Base-by-base conservation (phyloP, 1,140 invertebrate genomes). In the Nomia melanderi region DNA sequence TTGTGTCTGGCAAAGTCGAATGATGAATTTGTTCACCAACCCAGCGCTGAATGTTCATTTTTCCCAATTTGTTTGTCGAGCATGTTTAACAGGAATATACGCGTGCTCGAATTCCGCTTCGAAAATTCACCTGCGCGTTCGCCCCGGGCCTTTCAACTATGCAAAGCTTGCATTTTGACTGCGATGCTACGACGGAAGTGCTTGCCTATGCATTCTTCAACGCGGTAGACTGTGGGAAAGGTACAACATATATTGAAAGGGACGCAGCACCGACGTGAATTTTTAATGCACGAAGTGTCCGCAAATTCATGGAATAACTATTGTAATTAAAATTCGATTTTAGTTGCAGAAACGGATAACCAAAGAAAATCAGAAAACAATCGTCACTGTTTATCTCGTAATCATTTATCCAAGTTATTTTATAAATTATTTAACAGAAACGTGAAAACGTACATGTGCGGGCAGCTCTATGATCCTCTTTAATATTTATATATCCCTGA, bases 141-240 rank as follows among this genome's bases (percentile, higher is more conserved):
- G 2, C 17, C 6, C 1, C 25, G 17, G 62, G 9, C 2, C 11
- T 9, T 62, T 41, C 17, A 41, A 62, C 23, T 17, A 41, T 62
- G 23, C 23, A 39, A 20, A 62, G n/a, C 23, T 11, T 41, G 11
- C 12, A 23, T 41, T 39, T 39, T 60, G 29, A 23, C n/a, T 39
- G 8, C 33, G 20, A 39, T 17, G 1, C 17, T 23, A 36, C 4
- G 20, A n/a, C 31, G 59, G 20, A 60, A 33, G 8, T 12, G 33
- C 47, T 50, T n/a, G 47, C 47, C 47, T 50, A 50, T 50, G 47
- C 47, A 50, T 50, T n/a, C 47, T 50, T 50, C n/a, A 50, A 12
- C 14, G 14, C 41, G 11, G 47, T 8, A 1, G n/a, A n/a, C 47
- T 50, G 47, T n/a, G n/a, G 47, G 7, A n/a, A 50, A 50, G 20